Percentiles rank a stretch among this genome's conserved stretches.
These are phyloP conservation scores for Pentamera pediparva DNA, from an alignment of 53 echinoderm and acorn worm genomes.

Conservation along the genomic window DNA sequence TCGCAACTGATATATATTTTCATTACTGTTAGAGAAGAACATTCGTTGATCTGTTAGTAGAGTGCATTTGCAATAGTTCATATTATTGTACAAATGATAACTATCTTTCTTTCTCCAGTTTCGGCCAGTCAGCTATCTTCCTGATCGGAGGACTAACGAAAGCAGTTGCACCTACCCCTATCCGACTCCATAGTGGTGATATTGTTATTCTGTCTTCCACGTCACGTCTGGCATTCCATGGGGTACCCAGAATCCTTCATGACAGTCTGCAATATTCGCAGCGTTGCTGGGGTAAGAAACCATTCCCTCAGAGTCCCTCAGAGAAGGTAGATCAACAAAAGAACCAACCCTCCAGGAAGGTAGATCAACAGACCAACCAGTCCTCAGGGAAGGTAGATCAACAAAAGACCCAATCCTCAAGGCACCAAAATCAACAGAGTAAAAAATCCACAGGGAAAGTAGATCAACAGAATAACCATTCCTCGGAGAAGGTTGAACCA, in stretches of 20 bases:
- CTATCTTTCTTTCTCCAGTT: too few relatives aligned
- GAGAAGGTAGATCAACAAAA: not conserved
- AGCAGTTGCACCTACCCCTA: slow-evolving; percentile 60
- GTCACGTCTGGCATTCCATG: slow-evolving; percentile 73
- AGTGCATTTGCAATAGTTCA: too few relatives aligned
- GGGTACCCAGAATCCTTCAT: slow-evolving; percentile 70
- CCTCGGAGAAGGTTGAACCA: not conserved
- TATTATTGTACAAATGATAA: too few relatives aligned
- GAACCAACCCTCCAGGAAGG: not conserved
- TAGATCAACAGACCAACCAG: not conserved
- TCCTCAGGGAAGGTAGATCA: not conserved
- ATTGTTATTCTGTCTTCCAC: slow-evolving; percentile 68
- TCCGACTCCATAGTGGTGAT: slow-evolving; percentile 85
- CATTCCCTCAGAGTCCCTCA: not conserved
- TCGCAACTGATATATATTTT: too few relatives aligned
- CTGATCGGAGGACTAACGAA: slow-evolving; percentile 76
- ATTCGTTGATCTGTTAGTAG: too few relatives aligned
- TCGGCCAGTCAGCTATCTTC: slow-evolving; percentile 88
- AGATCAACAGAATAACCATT: not conserved
- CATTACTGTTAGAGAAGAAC: too few relatives aligned
- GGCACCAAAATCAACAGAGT: not conserved
- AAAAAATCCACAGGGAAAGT: not conserved
- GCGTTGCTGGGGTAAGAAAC: slow-evolving; percentile 7
- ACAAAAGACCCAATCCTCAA: not conserved
- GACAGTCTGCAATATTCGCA: slow-evolving; percentile 20